phyloP scores from a whole-genome alignment of 2,113 vertebrate genomes.

The Sterna hirundo region DNA sequence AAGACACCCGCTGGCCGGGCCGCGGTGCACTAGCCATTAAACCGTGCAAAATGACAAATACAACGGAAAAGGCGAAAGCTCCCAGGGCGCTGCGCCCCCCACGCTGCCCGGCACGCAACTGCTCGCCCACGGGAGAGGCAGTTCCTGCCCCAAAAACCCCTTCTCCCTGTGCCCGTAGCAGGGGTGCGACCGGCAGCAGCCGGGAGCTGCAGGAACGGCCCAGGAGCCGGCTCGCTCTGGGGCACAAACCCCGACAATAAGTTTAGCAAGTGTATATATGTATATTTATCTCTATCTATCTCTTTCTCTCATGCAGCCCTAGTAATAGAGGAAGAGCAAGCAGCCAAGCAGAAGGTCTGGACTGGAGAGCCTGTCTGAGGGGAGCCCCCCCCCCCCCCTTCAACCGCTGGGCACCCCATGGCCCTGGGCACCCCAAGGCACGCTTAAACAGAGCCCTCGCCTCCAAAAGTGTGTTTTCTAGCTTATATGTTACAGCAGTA shows the following conservation, averaged over 20 bases:
- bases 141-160: neutral
- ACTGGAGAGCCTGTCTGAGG: neutral
- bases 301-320: conserved; percentile 52
- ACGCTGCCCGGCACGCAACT: accelerated
- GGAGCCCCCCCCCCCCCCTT: neutral
- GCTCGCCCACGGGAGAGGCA: neutral
- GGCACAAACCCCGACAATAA: neutral
- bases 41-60: neutral
- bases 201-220: neutral
- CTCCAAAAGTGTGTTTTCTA: neutral
- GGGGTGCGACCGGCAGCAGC: neutral
- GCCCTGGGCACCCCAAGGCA: neutral
- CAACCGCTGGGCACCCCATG: accelerated
- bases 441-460: neutral
- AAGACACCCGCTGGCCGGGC: neutral
- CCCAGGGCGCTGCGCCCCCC: neutral
- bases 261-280: neutral
- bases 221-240: neutral
- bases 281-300: neutral
- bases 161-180: neutral
- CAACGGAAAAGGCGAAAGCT: neutral
- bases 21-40: accelerated
- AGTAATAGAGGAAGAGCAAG: conserved; percentile 27
- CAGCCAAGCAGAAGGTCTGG: conserved; percentile 19
- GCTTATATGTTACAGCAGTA: conserved; percentile 45